phyloP scores from a whole-genome alignment of 1,140 invertebrate species.

The Bombus haemorrhoidalis region DNA sequence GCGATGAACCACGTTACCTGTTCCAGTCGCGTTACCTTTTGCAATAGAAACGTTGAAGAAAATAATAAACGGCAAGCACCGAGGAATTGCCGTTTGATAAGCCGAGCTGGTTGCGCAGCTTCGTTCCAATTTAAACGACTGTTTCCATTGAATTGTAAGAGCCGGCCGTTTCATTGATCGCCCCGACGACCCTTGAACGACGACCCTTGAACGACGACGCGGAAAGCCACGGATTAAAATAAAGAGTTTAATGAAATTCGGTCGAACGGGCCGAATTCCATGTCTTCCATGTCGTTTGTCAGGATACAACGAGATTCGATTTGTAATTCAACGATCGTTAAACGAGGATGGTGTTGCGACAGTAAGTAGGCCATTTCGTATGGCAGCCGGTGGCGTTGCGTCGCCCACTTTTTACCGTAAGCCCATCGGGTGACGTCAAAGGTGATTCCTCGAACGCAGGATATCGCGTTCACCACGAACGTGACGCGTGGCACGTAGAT shows the following conservation, averaged over 20 bases:
- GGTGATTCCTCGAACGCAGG: slow-evolving; percentile 18
- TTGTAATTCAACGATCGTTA: slow-evolving; percentile 41
- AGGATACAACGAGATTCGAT: slow-evolving; percentile 18
- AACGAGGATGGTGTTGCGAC: slow-evolving; percentile 26
- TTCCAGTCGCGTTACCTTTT: no score
- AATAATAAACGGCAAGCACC: background rate
- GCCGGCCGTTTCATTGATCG: no score
- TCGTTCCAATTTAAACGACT: no score
- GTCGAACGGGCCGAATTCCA: background rate
- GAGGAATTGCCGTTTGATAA: no score
- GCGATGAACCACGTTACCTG: no score
- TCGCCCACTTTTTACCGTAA: slow-evolving; percentile 48
- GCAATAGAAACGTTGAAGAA: background rate
- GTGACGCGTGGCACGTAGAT: slow-evolving; percentile 49
- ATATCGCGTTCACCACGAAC: background rate
- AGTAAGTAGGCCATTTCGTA: slow-evolving; percentile 53
- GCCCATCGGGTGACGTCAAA: slow-evolving; percentile 36
- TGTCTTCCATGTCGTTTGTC: background rate
- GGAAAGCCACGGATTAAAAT: no score
- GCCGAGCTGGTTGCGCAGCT: no score
- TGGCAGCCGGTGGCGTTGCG: background rate
- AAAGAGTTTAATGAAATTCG: background rate
- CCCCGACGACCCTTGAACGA: rapidly evolving
- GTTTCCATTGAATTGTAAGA: no score
- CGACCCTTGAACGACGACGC: no score